Conservation (phyloP, 2,113 vertebrate species). For the Salminus brasiliensis region DNA sequence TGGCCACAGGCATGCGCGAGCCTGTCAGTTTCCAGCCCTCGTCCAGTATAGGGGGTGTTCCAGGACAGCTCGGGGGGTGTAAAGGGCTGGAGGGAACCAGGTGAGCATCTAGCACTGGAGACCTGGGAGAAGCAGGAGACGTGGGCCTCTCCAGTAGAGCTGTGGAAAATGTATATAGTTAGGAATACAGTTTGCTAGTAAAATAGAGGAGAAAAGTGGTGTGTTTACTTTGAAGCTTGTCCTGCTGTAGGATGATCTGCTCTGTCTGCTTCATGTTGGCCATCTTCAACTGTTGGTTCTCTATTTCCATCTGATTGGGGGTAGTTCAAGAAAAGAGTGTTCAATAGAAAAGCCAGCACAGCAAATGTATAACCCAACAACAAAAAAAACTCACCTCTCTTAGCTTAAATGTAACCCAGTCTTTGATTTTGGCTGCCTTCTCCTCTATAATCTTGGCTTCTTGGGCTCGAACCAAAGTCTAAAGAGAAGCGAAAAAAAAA, state of each 20-base stretch:
- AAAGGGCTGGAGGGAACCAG: constrained; percentile 68
- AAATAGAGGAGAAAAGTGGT: background rate
- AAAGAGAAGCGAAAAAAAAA: constrained; percentile 56
- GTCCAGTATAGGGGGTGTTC: constrained; percentile 67
- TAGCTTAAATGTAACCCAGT: constrained; percentile 92
- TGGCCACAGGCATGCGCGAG: constrained; percentile 33
- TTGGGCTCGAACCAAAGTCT: constrained; percentile 88
- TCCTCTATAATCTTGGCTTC: constrained; percentile 92
- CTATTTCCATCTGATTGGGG: constrained; percentile 84
- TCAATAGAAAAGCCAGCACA: background rate
- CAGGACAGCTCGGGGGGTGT: constrained; percentile 70
- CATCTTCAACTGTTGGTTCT: constrained; percentile 88
- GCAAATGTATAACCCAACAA: background rate
- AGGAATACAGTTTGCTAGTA: background rate
- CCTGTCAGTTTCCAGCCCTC: constrained; percentile 67
- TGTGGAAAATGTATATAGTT: constrained; percentile 45
- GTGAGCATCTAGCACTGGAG: constrained; percentile 66
- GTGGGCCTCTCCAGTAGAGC: constrained; percentile 69
- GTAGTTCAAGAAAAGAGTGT: background rate
- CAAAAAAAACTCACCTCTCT: constrained; percentile 87
- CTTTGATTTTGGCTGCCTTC: constrained; percentile 96
- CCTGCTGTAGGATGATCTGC: constrained; percentile 84
- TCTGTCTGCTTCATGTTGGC: constrained; percentile 83
- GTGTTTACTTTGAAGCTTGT: constrained; percentile 84
- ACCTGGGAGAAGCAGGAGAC: constrained; percentile 59